Conservation (phyloP, 2,797 vertebrate genomes). For the Chiroxiphia lanceolata region DNA sequence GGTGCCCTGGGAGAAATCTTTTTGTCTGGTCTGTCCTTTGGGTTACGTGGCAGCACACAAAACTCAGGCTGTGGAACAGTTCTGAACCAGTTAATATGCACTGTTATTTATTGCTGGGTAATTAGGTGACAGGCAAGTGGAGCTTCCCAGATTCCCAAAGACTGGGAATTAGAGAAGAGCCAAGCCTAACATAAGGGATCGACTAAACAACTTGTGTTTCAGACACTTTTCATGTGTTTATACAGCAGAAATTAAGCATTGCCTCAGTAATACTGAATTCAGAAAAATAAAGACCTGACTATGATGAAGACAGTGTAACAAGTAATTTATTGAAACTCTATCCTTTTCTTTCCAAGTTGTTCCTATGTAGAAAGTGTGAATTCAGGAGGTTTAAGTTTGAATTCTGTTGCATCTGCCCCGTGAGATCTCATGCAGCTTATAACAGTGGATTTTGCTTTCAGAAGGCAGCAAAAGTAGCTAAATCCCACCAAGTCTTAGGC, state of each 20-base stretch:
- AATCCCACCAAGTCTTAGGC: background rate
- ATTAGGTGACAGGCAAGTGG: slow-evolving; percentile 21
- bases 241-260: background rate
- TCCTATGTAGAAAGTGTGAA: background rate
- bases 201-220: slow-evolving; percentile 5
- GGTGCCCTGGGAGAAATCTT: background rate
- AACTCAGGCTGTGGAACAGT: background rate
- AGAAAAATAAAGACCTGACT: background rate
- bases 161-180: background rate
- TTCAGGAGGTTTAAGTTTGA: background rate
- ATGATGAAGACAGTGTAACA: background rate
- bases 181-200: background rate
- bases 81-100: background rate
- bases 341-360: background rate
- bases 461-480: background rate
- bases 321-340: background rate
- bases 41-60: background rate
- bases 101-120: background rate
- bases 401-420: background rate
- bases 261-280: background rate
- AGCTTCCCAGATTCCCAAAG: background rate
- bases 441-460: background rate
- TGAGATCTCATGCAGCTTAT: background rate
- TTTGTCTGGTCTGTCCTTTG: background rate
- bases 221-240: background rate